phyloP scores from a whole-genome alignment of 1,140 invertebrate genomes.

The Protaetia brevitarsis region DNA sequence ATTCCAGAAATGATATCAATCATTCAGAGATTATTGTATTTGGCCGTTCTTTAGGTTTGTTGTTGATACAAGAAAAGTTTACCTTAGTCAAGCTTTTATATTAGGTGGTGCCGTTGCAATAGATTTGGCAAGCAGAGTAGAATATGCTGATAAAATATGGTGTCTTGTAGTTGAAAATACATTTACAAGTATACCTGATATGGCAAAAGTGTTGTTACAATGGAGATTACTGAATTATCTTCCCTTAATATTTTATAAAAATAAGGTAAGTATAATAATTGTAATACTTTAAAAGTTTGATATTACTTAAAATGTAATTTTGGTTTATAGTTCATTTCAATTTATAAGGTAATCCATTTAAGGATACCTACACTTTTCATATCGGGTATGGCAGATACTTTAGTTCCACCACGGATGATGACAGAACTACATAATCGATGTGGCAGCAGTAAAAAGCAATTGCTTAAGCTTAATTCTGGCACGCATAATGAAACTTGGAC shows the following conservation, averaged over 20 bases:
- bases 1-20: conserved; percentile 78
- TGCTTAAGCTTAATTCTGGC: conserved; percentile 69
- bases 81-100: conserved; percentile 29
- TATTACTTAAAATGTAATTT: conserved; percentile 26
- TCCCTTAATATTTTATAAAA: conserved; percentile 76
- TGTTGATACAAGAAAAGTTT: conserved; percentile 21
- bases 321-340: conserved; percentile 66
- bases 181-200: conserved; percentile 91
- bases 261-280: conserved; percentile 62
- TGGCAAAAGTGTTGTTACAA: conserved; percentile 74
- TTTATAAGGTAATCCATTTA: conserved; percentile 65
- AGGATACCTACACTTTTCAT: conserved; percentile 73
- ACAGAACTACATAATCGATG: conserved; percentile 69
- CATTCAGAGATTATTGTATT: conserved; percentile 85
- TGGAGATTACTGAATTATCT: conserved; percentile 68
- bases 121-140: conserved; percentile 71
- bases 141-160: conserved; percentile 74
- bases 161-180: conserved; percentile 91
- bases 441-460: conserved; percentile 65
- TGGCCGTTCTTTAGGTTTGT: conserved; percentile 80
- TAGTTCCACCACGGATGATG: conserved; percentile 88
- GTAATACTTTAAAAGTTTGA: not conserved
- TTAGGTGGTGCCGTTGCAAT: conserved; percentile 56
- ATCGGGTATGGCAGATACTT: conserved; percentile 74
- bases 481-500: conserved; percentile 90